Evolutionary conservation across 2,797 vertebrate species (phyloP).

Genomic region (Alca torda): DNA sequence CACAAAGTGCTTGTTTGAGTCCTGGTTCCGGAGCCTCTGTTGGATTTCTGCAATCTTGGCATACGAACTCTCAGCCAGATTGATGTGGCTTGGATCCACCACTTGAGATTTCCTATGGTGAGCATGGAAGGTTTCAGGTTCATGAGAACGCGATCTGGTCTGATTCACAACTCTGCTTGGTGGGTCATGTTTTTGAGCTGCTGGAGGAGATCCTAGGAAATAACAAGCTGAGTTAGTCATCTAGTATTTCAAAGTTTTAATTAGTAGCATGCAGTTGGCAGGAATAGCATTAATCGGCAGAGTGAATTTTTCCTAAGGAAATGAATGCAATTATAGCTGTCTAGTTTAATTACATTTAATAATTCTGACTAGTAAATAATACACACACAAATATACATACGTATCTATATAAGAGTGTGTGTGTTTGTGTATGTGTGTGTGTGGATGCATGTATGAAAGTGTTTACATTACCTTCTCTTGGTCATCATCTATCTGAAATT

Average conservation of each 20-base stretch:
- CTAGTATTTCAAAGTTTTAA: conserved; percentile 55
- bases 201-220: conserved; percentile 78
- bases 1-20: conserved; percentile 80
- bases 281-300: conserved; percentile 1
- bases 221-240: conserved; percentile 52
- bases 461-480: not conserved
- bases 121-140: conserved; percentile 88
- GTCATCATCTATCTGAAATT: not conserved
- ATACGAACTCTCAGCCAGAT: conserved; percentile 72
- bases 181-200: conserved; percentile 78
- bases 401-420: not conserved
- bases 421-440: no score
- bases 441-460: not conserved
- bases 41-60: conserved; percentile 79
- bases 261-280: conserved; percentile 62
- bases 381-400: not conserved
- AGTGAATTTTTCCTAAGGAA: conserved; percentile 59
- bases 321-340: conserved; percentile 48
- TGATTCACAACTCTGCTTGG: conserved; percentile 84
- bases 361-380: conserved; percentile 34
- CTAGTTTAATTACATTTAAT: conserved; percentile 39
- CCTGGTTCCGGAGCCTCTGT: conserved; percentile 79
- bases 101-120: conserved; percentile 88
- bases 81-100: conserved; percentile 72
- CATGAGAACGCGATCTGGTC: conserved; percentile 91